Conservation (phyloP, 2,113 vertebrate genomes). For the Laticauda laticaudata region DNA sequence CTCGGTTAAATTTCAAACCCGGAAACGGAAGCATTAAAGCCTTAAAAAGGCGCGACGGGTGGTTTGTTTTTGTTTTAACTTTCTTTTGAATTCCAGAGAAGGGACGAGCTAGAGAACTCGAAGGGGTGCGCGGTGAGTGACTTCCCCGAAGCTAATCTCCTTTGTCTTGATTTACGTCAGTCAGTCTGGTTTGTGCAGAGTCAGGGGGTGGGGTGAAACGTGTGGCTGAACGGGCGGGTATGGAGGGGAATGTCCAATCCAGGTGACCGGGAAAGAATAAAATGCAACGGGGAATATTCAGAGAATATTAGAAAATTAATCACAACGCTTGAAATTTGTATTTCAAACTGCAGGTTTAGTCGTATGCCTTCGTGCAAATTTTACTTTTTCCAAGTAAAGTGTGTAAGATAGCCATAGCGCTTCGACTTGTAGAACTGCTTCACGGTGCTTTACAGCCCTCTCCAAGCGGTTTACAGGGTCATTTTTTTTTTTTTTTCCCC, state of each 20-base stretch:
- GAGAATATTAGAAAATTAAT: neutral
- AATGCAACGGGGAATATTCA: neutral
- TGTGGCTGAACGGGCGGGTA: neutral
- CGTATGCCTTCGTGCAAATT: neutral
- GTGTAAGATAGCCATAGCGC: no score
- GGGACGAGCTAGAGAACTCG: neutral
- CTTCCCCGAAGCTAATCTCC: neutral
- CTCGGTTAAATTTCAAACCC: neutral
- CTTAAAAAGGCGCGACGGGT: fast-evolving
- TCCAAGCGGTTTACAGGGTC: no score
- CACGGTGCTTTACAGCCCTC: no score
- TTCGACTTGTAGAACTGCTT: no score
- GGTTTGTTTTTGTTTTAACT: neutral
- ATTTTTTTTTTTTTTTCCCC: no score
- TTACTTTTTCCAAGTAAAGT: neutral
- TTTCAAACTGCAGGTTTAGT: neutral
- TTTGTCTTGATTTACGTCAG: neutral
- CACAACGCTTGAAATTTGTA: neutral
- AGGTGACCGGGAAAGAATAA: neutral
- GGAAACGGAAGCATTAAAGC: constrained; percentile 54
- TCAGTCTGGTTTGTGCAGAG: neutral
- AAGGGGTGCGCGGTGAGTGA: fast-evolving
- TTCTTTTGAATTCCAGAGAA: neutral
- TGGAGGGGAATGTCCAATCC: neutral
- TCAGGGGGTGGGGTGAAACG: neutral